phyloP scores from a whole-genome alignment of 1,140 invertebrate genomes.

The Drosophila teissieri region DNA sequence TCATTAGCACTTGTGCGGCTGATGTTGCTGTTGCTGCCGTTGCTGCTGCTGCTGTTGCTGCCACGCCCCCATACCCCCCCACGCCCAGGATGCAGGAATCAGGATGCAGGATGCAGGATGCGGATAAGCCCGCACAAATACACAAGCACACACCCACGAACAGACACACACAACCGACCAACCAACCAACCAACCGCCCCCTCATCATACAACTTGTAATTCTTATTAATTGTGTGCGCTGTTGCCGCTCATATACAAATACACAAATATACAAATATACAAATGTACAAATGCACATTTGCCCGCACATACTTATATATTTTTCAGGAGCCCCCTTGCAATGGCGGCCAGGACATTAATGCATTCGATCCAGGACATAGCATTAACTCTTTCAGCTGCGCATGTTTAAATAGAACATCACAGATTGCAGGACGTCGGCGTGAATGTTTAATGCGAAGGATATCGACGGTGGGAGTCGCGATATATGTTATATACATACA shows the following conservation, averaged over 20 bases:
- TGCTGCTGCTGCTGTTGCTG: constrained; percentile 45
- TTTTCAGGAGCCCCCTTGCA: constrained; percentile 27
- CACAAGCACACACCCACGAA: constrained; percentile 11
- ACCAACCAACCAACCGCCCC: constrained; percentile 9
- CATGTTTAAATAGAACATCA: constrained; percentile 47
- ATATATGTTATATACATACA: not conserved
- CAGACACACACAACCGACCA: not conserved
- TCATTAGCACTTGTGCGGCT: constrained; percentile 83
- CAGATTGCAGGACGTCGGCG: constrained; percentile 34
- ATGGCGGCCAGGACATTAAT: constrained; percentile 37
- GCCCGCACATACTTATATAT: constrained; percentile 20
- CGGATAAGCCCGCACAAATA: constrained; percentile 29
- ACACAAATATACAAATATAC: not conserved
- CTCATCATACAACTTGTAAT: constrained; percentile 79
- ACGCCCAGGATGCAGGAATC: constrained; percentile 24
- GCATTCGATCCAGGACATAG: constrained; percentile 39
- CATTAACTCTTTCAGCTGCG: constrained; percentile 48
- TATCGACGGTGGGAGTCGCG: constrained; percentile 3
- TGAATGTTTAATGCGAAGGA: constrained; percentile 36
- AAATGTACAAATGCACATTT: not conserved
- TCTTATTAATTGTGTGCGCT: constrained; percentile 83
- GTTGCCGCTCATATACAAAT: constrained; percentile 3
- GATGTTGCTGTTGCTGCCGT: constrained; percentile 31
- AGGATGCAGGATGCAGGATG: constrained; percentile 35
- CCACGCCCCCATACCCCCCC: constrained; percentile 35